Evolutionary conservation across 2,797 vertebrate species (phyloP), one percentile per base, ranked within the genome.

Genomic region (Melanotaenia boesemani): DNA sequence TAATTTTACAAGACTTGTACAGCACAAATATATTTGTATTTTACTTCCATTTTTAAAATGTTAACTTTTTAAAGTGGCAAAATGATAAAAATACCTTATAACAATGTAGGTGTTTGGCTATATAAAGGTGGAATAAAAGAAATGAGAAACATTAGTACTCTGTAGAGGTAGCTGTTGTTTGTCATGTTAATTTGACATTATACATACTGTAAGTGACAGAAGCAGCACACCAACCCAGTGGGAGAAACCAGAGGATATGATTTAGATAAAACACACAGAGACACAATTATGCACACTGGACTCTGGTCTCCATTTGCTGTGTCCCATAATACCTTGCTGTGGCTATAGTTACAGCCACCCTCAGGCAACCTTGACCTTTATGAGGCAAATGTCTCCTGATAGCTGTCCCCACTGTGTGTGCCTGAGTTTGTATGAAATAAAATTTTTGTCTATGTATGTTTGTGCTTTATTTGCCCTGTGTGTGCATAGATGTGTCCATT

Each of bases 371-470:
- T 76, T 92, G 90, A 91, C 91, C 91, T 92, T 91, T 92, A 86
- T 90, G 89, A 94, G 74, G 76, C 89, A 93, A 91, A 92, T 90
- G 76, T 83, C 77, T 93, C 83, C 85, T 92, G 90, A 93, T 89
- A 82, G 88, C 88, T 91, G 86, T 72, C 76, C 67, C 60, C 20
- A 57, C 28, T 69, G 30, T 48, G 48, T 75, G 12, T 72, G n/a
- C 46, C 16, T 41, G 6, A 46, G 39, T 70, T 56, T 62, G 66
- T 80, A 50, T 67, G 37, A 30, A 28, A 20, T 9, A 7, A n/a
- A 32, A 22, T 55, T 30, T 44, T 22, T 54, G 56, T 18, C 18
- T 61, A 55, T 48, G 24, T n/a, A 4, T 26, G 36, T n/a, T 11
- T 50, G 50, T 41, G 18, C 13, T 34, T 57, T 36, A 32, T 15